A percentile compares a stretch with the other conserved stretches of the same genome.
phyloP scores from a whole-genome alignment of 2,888 invertebrate genomes.

The Idaea straminata region DNA sequence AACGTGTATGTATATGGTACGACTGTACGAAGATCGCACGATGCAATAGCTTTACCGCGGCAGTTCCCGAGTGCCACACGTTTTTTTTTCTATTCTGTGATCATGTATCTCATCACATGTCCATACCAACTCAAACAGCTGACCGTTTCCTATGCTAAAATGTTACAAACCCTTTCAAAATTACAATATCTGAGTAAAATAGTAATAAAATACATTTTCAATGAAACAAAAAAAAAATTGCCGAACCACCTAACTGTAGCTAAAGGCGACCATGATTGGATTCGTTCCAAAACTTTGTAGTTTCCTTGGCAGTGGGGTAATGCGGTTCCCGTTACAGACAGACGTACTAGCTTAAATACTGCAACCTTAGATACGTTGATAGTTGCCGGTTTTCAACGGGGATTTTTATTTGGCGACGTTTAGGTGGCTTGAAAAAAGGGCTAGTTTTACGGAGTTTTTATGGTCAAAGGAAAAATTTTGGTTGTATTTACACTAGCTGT shows the following conservation, averaged over 20 bases:
- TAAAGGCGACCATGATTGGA: not conserved
- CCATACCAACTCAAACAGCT: not conserved
- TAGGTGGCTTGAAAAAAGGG: no score
- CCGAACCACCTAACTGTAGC: not conserved
- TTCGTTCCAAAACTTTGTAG: not conserved
- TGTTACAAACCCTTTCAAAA: not conserved
- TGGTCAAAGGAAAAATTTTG: no score
- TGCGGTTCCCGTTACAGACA: constrained; percentile 1
- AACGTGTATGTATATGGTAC: no score
- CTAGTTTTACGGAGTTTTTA: no score
- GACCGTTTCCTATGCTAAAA: not conserved
- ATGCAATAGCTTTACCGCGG: no score
- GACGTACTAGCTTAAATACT: not conserved
- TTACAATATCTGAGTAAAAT: not conserved
- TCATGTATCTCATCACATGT: no score
- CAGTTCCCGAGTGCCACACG: no score
- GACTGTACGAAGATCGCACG: no score
- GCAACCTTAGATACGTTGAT: not conserved
- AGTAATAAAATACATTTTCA: not conserved
- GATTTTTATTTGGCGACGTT: no score
- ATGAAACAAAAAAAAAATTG: not conserved
- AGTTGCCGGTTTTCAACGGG: not conserved
- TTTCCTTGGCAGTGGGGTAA: not conserved
- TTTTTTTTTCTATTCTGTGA: no score
- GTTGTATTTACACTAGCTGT: no score